Conservation (phyloP, 2,888 invertebrate species). For the Drosophila rubida region DNA sequence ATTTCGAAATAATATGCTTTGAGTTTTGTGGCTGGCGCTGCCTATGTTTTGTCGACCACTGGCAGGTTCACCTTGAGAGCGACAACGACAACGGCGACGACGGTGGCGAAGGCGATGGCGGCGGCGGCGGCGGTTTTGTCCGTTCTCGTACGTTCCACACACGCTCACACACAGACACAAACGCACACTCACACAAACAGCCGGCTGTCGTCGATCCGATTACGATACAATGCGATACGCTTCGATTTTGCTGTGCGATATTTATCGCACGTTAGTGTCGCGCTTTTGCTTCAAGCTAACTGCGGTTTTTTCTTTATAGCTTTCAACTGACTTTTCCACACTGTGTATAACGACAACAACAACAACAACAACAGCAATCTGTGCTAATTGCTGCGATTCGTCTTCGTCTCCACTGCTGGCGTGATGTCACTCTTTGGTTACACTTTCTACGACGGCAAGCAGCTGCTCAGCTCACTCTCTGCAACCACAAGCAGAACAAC, state of each 20-base stretch:
- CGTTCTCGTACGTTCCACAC: constrained; percentile 62
- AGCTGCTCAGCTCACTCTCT: constrained; percentile 51
- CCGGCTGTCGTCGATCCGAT: constrained; percentile 27
- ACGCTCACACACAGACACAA: not conserved
- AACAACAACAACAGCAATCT: constrained; percentile 10
- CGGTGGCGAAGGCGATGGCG: no score
- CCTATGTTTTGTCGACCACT: constrained; percentile 25
- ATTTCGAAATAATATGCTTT: constrained; percentile 50
- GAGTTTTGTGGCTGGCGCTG: constrained; percentile 39
- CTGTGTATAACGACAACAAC: not conserved
- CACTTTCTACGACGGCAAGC: constrained; percentile 61
- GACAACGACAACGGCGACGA: not conserved
- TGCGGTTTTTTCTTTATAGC: constrained; percentile 28
- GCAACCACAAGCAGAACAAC: not conserved
- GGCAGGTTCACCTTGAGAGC: constrained; percentile 71
- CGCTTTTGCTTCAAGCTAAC: constrained; percentile 33
- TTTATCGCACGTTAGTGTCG: constrained; percentile 31
- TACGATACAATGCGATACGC: constrained; percentile 22
- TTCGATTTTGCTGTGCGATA: constrained; percentile 34
- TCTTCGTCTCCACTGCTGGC: constrained; percentile 26
- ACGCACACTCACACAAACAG: constrained; percentile 8
- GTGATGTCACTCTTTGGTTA: constrained; percentile 74
- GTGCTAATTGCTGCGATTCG: constrained; percentile 42
- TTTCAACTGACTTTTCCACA: constrained; percentile 20
- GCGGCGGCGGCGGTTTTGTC: constrained; percentile 25